Evolutionary conservation across 2,888 invertebrate genomes (phyloP).

Genomic region (Rotaria sp.): DNA sequence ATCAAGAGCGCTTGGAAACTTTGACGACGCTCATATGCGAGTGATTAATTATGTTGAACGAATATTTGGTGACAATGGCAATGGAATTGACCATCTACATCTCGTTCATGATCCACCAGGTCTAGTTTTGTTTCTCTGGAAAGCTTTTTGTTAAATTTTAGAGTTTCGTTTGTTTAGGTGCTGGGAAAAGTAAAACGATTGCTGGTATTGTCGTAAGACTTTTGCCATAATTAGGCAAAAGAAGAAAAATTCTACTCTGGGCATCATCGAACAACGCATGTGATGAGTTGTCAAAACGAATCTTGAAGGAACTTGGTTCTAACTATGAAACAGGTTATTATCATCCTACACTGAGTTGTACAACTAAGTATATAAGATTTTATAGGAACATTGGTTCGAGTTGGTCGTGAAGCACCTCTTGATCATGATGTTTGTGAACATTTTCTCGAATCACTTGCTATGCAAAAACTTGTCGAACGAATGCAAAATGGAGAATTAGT

Average conservation of each 20-base stretch:
- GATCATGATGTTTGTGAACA: background rate
- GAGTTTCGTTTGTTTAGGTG: constrained; percentile 58
- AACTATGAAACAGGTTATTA: background rate
- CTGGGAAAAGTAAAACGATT: constrained; percentile 76
- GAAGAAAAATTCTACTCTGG: constrained; percentile 65
- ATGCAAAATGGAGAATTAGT: background rate
- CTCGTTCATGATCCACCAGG: constrained; percentile 7
- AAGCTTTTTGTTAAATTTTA: background rate
- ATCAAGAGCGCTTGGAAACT: background rate
- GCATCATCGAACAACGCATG: constrained; percentile 80
- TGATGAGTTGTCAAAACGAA: constrained; percentile 67
- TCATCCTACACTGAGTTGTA: background rate
- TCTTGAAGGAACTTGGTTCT: constrained; percentile 56
- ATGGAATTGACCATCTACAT: background rate
- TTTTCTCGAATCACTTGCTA: background rate
- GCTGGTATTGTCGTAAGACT: constrained; percentile 61
- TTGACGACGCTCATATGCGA: background rate
- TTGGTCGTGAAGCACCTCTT: background rate
- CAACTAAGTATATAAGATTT: too few species aligned
- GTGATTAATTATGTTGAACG: background rate
- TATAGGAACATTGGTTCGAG: background rate
- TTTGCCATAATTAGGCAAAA: background rate
- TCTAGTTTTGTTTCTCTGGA: background rate
- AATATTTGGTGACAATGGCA: background rate
- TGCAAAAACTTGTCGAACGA: background rate